phyloP scores from a whole-genome alignment of 2,797 vertebrate species.

The Etheostoma perlongum region DNA sequence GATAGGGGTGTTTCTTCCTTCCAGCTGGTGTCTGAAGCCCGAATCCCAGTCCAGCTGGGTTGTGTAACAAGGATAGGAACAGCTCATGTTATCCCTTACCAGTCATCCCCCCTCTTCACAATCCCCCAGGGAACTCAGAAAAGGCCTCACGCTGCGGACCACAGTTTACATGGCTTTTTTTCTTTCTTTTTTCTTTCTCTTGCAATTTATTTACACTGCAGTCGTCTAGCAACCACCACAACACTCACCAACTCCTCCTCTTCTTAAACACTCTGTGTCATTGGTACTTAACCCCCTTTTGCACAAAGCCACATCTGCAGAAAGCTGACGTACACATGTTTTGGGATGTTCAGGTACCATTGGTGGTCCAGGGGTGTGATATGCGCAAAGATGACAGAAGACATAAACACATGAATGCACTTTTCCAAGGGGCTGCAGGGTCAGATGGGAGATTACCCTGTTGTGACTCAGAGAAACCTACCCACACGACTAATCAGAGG shows the following conservation, averaged over 20 bases:
- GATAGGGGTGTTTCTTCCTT: slow-evolving; percentile 30
- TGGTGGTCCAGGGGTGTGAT: slow-evolving; percentile 55
- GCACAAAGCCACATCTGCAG: slow-evolving; percentile 65
- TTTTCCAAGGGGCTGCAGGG: slow-evolving; percentile 12
- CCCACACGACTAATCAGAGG: slow-evolving; percentile 41
- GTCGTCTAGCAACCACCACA: slow-evolving; percentile 76
- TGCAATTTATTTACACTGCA: slow-evolving; percentile 71
- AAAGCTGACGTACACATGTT: slow-evolving; percentile 45
- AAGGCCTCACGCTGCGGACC: slow-evolving; percentile 46
- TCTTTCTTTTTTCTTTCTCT: slow-evolving; percentile 21
- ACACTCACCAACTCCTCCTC: slow-evolving; percentile 61
- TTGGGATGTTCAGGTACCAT: slow-evolving; percentile 72
- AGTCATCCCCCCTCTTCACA: slow-evolving; percentile 38
- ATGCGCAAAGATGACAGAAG: not conserved
- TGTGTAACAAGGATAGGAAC: slow-evolving; percentile 43
- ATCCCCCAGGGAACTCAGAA: slow-evolving; percentile 45
- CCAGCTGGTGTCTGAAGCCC: slow-evolving; percentile 55
- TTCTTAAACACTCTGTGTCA: slow-evolving; percentile 33
- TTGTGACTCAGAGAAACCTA: slow-evolving; percentile 62
- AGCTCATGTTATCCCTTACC: slow-evolving; percentile 42
- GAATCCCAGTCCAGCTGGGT: slow-evolving; percentile 53
- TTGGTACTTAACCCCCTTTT: slow-evolving; percentile 52
- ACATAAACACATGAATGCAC: not conserved
- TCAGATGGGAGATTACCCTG: slow-evolving; percentile 16
- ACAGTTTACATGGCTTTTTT: slow-evolving; percentile 46